These are phyloP conservation scores for Peromyscus leucopus DNA, from an alignment of 2,113 vertebrate species.

Conservation along the genomic window DNA sequence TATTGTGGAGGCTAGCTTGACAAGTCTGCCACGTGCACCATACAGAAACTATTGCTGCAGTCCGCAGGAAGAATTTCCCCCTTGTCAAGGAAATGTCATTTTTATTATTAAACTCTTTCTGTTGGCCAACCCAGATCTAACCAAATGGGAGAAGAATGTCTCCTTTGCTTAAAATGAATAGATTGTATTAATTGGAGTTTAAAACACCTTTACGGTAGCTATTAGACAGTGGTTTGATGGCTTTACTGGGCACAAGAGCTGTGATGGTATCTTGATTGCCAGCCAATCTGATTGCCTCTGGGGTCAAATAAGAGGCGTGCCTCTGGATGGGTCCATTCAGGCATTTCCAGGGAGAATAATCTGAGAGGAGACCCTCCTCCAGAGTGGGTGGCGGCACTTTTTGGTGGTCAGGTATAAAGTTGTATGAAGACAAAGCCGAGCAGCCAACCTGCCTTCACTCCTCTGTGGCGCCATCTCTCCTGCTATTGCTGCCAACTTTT, in stretches of 20 bases:
- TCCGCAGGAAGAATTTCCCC: not conserved
- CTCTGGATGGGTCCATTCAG: no score
- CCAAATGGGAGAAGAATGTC: not conserved
- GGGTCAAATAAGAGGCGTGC: not conserved
- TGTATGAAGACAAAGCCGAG: not conserved
- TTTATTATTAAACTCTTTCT: not conserved
- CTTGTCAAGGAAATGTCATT: not conserved
- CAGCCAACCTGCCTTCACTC: not conserved
- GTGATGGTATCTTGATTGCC: not conserved
- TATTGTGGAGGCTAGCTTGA: accelerated
- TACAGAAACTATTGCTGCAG: not conserved
- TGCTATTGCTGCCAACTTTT: not conserved
- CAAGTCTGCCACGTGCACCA: not conserved
- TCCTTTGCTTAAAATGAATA: not conserved
- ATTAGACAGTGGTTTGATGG: not conserved
- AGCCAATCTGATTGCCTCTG: not conserved
- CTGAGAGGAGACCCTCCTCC: no score
- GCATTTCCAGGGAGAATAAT: not conserved
- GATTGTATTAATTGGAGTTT: not conserved
- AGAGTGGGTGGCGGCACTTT: not conserved
- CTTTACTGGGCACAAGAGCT: not conserved
- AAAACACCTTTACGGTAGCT: not conserved
- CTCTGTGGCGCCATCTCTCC: no score
- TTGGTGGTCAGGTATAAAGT: not conserved
- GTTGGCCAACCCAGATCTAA: not conserved